These are phyloP conservation scores for Isichthys henryi DNA, from an alignment of 2,113 vertebrate genomes.

Conservation along the genomic window DNA sequence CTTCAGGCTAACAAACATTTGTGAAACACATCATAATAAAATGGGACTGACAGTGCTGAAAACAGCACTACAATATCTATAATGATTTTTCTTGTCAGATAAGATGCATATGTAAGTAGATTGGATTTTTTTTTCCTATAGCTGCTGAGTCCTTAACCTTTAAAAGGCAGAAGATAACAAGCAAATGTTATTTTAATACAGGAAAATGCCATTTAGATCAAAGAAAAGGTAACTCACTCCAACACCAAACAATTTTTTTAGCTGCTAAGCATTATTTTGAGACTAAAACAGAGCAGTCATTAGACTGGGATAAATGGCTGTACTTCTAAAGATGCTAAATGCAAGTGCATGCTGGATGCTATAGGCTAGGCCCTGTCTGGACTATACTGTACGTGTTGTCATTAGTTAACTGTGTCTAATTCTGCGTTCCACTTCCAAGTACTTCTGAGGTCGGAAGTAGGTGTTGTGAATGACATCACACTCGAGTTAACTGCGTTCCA, in stretches of 20 bases:
- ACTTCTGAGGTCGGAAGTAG: too few relatives aligned
- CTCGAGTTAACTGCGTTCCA: background rate
- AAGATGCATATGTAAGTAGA: slow-evolving; percentile 19
- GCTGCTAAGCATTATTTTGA: slow-evolving; percentile 5
- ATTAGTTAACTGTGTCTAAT: background rate
- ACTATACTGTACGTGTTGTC: background rate
- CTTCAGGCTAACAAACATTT: background rate
- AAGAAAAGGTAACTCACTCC: background rate
- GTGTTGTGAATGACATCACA: background rate
- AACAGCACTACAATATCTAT: background rate
- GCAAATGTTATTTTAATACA: slow-evolving; percentile 8
- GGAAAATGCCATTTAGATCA: slow-evolving; percentile 15
- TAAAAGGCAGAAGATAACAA: background rate
- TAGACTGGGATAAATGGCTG: background rate
- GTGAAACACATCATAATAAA: background rate
- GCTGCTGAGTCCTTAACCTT: slow-evolving; percentile 17
- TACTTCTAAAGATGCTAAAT: slow-evolving; percentile 24
- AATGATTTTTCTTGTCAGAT: slow-evolving; percentile 7
- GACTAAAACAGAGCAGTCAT: background rate
- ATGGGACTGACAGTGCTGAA: background rate
- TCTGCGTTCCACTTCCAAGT: too few relatives aligned
- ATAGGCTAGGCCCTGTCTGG: background rate
- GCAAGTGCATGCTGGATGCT: slow-evolving; percentile 20
- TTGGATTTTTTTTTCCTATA: slow-evolving; percentile 8
- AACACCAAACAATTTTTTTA: background rate